Conservation (phyloP, 2,113 vertebrate genomes). For the Lagopus leucura region DNA sequence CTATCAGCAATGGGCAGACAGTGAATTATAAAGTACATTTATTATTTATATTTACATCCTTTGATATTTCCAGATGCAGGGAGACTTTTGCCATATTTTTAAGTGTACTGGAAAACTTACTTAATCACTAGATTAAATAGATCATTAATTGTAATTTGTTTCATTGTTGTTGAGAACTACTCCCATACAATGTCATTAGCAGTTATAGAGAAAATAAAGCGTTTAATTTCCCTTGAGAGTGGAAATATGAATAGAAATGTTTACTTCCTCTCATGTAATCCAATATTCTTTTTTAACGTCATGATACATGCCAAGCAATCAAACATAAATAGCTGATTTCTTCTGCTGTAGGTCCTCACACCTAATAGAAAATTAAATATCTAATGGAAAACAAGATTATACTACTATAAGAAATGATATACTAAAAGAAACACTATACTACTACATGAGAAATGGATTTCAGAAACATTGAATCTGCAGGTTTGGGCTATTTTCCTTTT, state of each 20-base stretch:
- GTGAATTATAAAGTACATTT: constrained; percentile 35
- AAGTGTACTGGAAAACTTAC: neutral
- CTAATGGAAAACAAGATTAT: constrained; percentile 27
- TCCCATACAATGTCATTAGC: neutral
- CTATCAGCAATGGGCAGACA: constrained; percentile 3
- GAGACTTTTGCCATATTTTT: neutral
- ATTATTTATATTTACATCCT: neutral
- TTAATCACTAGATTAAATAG: constrained; percentile 39
- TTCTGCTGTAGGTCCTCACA: neutral
- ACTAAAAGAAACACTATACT: no score
- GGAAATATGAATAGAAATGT: neutral
- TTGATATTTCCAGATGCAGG: neutral
- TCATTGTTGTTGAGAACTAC: constrained; percentile 14
- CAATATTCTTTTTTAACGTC: neutral
- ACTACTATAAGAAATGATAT: neutral
- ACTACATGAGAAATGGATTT: constrained; percentile 27
- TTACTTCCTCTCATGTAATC: neutral
- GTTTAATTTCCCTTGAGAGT: neutral
- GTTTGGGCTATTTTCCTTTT: constrained; percentile 7
- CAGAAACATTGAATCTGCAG: neutral
- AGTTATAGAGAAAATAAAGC: constrained; percentile 22
- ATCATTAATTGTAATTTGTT: constrained; percentile 12
- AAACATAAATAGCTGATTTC: neutral
- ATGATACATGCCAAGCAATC: constrained; percentile 18
- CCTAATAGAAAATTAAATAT: constrained; percentile 19